Conservation (phyloP, 2,113 vertebrate species). For the Phalacrocorax brasilianus region DNA sequence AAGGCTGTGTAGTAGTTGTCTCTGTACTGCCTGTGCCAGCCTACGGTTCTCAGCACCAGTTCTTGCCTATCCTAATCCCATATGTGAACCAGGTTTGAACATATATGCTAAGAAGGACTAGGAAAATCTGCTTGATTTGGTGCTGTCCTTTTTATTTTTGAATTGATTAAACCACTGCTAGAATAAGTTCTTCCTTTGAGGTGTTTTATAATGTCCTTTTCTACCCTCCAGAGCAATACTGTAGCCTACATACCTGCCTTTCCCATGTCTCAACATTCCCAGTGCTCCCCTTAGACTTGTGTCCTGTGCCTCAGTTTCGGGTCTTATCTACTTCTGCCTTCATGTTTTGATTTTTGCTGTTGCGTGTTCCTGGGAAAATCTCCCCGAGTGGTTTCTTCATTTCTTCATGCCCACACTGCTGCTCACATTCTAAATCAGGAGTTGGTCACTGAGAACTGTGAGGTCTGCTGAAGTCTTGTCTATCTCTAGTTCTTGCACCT, state of each 20-base stretch:
- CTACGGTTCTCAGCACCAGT: neutral
- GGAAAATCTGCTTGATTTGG: neutral
- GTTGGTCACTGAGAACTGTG: neutral
- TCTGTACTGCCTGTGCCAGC: neutral
- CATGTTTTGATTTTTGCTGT: neutral
- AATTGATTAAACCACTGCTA: neutral
- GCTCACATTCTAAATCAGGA: neutral
- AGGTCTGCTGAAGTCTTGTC: neutral
- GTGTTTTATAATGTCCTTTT: neutral
- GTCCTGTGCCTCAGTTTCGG: neutral
- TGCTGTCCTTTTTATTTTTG: neutral
- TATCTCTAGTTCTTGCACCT: neutral
- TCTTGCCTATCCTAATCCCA: neutral
- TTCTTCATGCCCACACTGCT: fast-evolving
- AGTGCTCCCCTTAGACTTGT: neutral
- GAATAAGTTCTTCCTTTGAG: neutral
- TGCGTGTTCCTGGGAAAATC: neutral
- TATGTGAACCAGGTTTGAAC: neutral
- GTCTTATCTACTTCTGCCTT: neutral
- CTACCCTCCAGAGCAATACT: neutral
- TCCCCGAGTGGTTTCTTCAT: fast-evolving
- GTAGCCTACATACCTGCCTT: neutral
- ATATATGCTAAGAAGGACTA: neutral
- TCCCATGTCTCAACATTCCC: neutral
- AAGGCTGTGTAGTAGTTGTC: neutral